phyloP scores from a whole-genome alignment of 2,888 invertebrate genomes.

The Brenthis hecate region DNA sequence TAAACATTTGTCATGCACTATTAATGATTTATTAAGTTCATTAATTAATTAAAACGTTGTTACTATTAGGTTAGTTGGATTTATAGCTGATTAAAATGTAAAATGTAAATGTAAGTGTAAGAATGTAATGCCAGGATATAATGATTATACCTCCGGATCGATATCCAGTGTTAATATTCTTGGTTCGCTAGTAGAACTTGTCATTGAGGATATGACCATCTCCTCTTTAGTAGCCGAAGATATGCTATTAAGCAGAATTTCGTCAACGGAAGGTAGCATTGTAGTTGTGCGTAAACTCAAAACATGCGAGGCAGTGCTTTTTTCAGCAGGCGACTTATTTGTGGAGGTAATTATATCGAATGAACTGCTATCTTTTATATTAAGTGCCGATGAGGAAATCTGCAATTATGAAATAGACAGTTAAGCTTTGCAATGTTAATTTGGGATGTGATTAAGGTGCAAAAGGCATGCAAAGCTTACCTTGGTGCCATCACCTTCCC shows the following conservation, averaged over 20 bases:
- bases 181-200: constrained; percentile 78
- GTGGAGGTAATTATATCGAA: constrained; percentile 74
- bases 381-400: constrained; percentile 79
- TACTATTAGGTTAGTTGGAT: constrained; percentile 29
- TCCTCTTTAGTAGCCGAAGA: constrained; percentile 84
- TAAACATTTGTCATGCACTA: constrained; percentile 25
- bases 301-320: constrained; percentile 82
- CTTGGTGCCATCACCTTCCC: constrained; percentile 48
- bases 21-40: constrained; percentile 9
- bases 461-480: constrained; percentile 65
- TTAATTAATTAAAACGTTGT: constrained; percentile 9
- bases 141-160: constrained; percentile 83
- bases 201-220: constrained; percentile 79
- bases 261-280: constrained; percentile 83
- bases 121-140: constrained; percentile 50
- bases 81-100: constrained; percentile 31
- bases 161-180: constrained; percentile 84
- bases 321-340: constrained; percentile 73
- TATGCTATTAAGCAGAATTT: constrained; percentile 84
- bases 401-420: constrained; percentile 78
- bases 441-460: constrained; percentile 58
- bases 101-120: constrained; percentile 25
- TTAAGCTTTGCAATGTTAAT: constrained; percentile 66
- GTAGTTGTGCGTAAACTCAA: constrained; percentile 81
- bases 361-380: constrained; percentile 77